A percentile compares a stretch with the other conserved stretches of the same genome.
phyloP scores from a whole-genome alignment of 2,888 invertebrate genomes.

The Hirudinaria manillensis region DNA sequence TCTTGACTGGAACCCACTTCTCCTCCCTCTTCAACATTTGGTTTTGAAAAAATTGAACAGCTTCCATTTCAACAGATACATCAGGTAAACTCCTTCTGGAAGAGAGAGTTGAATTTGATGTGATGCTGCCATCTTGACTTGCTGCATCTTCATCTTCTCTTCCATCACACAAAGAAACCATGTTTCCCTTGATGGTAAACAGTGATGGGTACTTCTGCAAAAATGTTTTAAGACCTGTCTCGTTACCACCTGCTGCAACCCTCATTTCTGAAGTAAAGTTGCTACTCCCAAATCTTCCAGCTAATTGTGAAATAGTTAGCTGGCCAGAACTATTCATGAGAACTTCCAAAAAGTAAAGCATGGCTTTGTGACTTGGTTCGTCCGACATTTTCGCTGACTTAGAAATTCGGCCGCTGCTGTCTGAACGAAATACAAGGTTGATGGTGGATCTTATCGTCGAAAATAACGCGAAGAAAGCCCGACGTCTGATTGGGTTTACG shows the following conservation, averaged over 20 bases:
- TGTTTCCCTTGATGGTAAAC: conserved; percentile 75
- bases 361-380: conserved; percentile 55
- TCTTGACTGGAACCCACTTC: conserved; percentile 92
- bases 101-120: conserved; percentile 9
- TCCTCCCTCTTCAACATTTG: conserved; percentile 89
- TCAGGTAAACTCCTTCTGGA: conserved; percentile 42
- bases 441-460: conserved; percentile 2
- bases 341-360: conserved; percentile 94
- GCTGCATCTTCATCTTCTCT: conserved; percentile 33
- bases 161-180: conserved; percentile 41
- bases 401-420: conserved; percentile 2
- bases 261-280: conserved; percentile 96
- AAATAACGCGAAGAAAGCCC: conserved; percentile 18
- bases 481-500: conserved; percentile 2
- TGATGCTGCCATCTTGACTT: conserved; percentile 29
- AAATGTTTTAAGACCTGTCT: conserved; percentile 89
- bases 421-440: conserved; percentile 24
- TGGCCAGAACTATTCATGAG: conserved; percentile 87
- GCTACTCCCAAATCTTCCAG: conserved; percentile 97
- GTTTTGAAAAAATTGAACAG: conserved; percentile 91
- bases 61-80: conserved; percentile 70
- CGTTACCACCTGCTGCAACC: conserved; percentile 70
- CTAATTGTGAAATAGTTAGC: conserved; percentile 89
- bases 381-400: conserved; percentile 41
- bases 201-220: conserved; percentile 90